Evolutionary conservation across 2,888 invertebrate species (phyloP).

Genomic region (Pandemis cinnamomeana): DNA sequence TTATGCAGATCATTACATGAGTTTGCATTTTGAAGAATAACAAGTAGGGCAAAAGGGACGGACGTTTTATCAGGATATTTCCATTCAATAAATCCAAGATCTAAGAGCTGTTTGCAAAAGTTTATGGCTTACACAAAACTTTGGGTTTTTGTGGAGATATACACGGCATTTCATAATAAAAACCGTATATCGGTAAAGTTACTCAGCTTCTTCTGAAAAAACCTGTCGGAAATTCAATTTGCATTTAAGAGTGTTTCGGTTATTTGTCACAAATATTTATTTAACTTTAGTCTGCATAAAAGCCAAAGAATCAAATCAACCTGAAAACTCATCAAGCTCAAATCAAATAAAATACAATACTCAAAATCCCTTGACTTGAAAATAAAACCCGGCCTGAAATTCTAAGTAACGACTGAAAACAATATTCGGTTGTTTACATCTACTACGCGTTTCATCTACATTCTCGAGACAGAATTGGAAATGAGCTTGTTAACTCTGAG

Average conservation of each 20-base stretch:
- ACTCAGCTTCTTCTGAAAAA: not conserved
- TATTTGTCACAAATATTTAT: no score
- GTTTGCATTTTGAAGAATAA: conserved; percentile 42
- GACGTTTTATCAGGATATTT: conserved; percentile 38
- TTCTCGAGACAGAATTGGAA: conserved; percentile 22
- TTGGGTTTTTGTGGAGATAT: conserved; percentile 27
- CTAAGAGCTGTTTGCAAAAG: conserved; percentile 37
- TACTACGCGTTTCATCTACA: conserved; percentile 2
- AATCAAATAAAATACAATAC: not conserved
- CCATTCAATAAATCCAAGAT: conserved; percentile 42
- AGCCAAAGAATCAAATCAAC: no score
- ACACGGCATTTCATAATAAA: not conserved
- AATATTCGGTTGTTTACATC: conserved; percentile 26
- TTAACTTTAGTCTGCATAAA: no score
- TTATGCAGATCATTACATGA: conserved; percentile 43
- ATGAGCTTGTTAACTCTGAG: conserved; percentile 30
- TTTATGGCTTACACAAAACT: conserved; percentile 36
- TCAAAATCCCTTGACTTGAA: not conserved
- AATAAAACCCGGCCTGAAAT: conserved; percentile 4
- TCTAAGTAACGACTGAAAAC: not conserved
- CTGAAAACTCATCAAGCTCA: no score
- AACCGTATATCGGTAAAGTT: not conserved
- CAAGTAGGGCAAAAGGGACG: conserved; percentile 41
- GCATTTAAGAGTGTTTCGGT: no score
- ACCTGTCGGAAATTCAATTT: no score